Evolutionary conservation across 2,113 vertebrate genomes (phyloP).

Genomic region (Nycticebus coucang): DNA sequence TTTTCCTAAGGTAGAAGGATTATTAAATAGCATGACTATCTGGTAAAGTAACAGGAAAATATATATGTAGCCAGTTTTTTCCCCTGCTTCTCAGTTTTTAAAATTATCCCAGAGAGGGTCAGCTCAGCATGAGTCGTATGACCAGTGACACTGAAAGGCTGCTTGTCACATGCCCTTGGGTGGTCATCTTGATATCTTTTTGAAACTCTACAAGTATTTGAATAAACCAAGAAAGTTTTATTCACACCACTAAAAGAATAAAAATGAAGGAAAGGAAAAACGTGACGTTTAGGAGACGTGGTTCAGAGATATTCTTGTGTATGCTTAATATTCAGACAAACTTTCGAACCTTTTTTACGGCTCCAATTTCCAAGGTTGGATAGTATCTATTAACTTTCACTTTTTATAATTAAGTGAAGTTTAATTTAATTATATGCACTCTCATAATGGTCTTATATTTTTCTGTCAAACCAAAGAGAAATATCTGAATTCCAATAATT

Average conservation of each 20-base stretch:
- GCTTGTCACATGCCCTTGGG: not conserved
- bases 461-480: constrained; percentile 13
- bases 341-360: not conserved
- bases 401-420: constrained; percentile 3
- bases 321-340: not conserved
- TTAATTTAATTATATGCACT: not conserved
- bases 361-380: not conserved
- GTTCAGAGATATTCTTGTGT: not conserved
- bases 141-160: not conserved
- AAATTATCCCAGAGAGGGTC: not conserved
- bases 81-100: not conserved
- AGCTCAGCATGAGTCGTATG: not conserved
- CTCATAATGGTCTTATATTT: not conserved
- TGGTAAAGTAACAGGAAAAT: not conserved
- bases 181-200: not conserved
- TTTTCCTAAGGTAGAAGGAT: constrained; percentile 1
- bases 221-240: constrained; percentile 28
- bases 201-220: not conserved
- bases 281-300: not conserved
- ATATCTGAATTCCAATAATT: constrained; percentile 37
- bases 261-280: not conserved
- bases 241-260: not conserved
- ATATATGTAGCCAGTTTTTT: not conserved
- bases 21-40: constrained; percentile 42
- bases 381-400: not conserved